Percentiles rank a stretch among this genome's conserved stretches.
These are phyloP conservation scores for Calliopum simillimum DNA, from an alignment of 2,888 invertebrate species.

Conservation along the genomic window DNA sequence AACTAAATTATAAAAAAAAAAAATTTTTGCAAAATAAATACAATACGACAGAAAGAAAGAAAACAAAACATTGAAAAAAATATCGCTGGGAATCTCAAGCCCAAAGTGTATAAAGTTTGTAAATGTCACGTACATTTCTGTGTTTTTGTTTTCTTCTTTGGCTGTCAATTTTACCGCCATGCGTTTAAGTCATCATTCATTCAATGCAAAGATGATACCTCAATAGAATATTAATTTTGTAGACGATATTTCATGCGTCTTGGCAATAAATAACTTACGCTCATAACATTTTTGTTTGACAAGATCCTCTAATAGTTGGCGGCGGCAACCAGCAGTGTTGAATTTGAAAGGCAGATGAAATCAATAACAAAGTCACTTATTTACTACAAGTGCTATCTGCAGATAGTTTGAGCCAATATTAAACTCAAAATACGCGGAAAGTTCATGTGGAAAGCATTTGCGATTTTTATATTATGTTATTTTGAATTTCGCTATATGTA, in stretches of 20 bases:
- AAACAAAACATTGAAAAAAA: slow-evolving; percentile 13
- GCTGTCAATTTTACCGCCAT: neutral
- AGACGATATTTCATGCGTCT: neutral
- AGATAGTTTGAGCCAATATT: too few species aligned
- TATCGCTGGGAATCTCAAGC: neutral
- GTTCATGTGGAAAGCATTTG: too few species aligned
- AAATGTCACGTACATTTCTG: slow-evolving; percentile 24
- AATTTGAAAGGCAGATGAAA: too few species aligned
- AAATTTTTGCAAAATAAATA: slow-evolving; percentile 13
- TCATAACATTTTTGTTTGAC: neutral
- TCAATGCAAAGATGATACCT: neutral
- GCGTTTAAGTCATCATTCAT: neutral
- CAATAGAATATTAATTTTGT: neutral
- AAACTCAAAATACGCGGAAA: too few species aligned
- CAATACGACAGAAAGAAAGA: neutral
- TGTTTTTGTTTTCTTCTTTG: neutral
- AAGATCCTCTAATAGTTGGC: too few species aligned
- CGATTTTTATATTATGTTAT: too few species aligned
- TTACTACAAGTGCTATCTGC: too few species aligned
- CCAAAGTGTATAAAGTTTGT: slow-evolving; percentile 7
- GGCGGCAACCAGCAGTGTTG: too few species aligned
- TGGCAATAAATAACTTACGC: neutral
- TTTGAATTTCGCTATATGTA: too few species aligned
- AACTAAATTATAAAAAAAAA: slow-evolving; percentile 13
- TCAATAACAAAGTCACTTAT: too few species aligned